Percentiles rank a stretch among this genome's conserved stretches.
phyloP scores from a whole-genome alignment of 1,140 invertebrate species.

The Cydia pomonella region DNA sequence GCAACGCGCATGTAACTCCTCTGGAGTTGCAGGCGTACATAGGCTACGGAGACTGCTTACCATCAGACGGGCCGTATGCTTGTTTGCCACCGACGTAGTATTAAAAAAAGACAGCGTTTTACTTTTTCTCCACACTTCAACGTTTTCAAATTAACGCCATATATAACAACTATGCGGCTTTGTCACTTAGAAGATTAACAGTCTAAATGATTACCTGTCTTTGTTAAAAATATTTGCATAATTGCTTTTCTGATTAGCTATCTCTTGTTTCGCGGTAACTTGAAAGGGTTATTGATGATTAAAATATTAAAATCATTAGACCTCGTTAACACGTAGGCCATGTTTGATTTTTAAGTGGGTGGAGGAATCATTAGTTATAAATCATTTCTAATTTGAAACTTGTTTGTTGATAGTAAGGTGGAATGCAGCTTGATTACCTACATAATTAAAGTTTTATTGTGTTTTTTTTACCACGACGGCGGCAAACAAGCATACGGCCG shows the following conservation, averaged over 20 bases:
- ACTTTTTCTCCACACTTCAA: too few relatives aligned
- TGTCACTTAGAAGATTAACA: background rate
- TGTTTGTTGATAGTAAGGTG: background rate
- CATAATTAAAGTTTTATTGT: too few relatives aligned
- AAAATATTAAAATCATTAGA: constrained; percentile 13
- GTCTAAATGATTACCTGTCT: background rate
- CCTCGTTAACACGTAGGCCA: background rate
- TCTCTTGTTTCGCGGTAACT: constrained; percentile 9
- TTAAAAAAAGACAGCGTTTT: too few relatives aligned
- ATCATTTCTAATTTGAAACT: background rate
- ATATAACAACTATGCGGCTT: too few relatives aligned
- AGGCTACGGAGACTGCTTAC: too few relatives aligned
- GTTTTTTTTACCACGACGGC: too few relatives aligned
- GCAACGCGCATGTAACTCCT: too few relatives aligned
- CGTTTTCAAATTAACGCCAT: too few relatives aligned
- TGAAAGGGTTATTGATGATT: constrained; percentile 17
- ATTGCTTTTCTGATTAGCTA: constrained; percentile 15
- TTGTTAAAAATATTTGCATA: constrained; percentile 9
- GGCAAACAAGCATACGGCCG: too few relatives aligned
- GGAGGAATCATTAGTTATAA: background rate
- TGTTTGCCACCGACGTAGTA: too few relatives aligned
- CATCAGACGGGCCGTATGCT: too few relatives aligned
- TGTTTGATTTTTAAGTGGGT: constrained; percentile 8
- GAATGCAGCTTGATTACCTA: background rate
- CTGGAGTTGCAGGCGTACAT: too few relatives aligned